Evolutionary conservation across 2,888 invertebrate genomes (phyloP).

Genomic region (Troglohyphantes excavatus): DNA sequence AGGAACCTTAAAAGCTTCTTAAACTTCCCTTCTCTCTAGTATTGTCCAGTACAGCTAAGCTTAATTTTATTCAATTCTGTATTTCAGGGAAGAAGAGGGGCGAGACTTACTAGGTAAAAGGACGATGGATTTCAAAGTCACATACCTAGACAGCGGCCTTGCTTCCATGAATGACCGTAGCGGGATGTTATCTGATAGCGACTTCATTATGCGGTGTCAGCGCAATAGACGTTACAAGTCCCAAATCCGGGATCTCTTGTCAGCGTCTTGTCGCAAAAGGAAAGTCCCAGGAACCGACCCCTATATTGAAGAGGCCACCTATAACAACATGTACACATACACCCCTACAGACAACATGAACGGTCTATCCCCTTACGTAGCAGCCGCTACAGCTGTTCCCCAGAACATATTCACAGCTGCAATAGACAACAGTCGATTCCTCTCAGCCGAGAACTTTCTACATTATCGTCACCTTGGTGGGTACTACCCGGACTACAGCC

Average conservation of each 20-base stretch:
- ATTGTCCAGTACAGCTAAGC: too few relatives aligned
- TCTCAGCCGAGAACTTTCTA: constrained; percentile 92
- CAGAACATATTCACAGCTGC: constrained; percentile 79
- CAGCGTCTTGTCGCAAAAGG: constrained; percentile 93
- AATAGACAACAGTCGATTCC: constrained; percentile 85
- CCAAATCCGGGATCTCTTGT: constrained; percentile 94
- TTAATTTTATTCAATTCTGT: too few relatives aligned
- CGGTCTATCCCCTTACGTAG: constrained; percentile 86
- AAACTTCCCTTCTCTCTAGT: too few relatives aligned
- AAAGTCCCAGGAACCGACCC: constrained; percentile 84
- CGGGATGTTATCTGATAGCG: constrained; percentile 79
- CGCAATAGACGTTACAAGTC: constrained; percentile 95
- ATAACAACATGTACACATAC: constrained; percentile 84
- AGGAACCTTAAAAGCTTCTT: too few relatives aligned
- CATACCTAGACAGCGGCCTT: constrained; percentile 96
- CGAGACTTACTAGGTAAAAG: constrained; percentile 97
- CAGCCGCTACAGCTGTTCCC: constrained; percentile 79
- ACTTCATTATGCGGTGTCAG: constrained; percentile 84
- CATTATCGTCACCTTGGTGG: constrained; percentile 85
- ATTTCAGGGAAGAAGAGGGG: constrained; percentile 94
- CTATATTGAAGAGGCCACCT: constrained; percentile 76
- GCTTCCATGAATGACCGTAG: constrained; percentile 89
- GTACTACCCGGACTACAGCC: constrained; percentile 75
- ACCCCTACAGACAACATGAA: constrained; percentile 84
- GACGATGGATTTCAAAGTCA: constrained; percentile 99